phyloP scores from a whole-genome alignment of 2,797 vertebrate genomes.

The Phalloptychus januarius region DNA sequence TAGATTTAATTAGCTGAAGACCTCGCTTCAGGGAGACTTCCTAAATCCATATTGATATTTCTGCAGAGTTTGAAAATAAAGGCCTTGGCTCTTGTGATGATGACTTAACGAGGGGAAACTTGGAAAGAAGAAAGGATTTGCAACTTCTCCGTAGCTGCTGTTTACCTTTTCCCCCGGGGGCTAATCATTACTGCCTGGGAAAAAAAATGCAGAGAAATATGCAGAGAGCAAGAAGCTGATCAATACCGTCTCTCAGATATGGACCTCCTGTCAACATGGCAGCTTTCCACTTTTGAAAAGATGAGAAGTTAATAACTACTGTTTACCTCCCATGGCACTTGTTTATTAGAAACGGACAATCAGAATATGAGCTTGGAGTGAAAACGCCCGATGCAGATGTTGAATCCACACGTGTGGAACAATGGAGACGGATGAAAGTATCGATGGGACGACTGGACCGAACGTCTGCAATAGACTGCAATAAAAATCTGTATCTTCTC shows the following conservation, averaged over 20 bases:
- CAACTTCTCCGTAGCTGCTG: slow-evolving; percentile 57
- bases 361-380: not conserved
- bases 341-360: slow-evolving; percentile 3
- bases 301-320: slow-evolving; percentile 17
- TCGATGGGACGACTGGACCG: not conserved
- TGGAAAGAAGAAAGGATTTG: slow-evolving; percentile 66
- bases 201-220: slow-evolving; percentile 49
- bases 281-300: slow-evolving; percentile 40
- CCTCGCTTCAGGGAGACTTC: slow-evolving; percentile 76
- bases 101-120: slow-evolving; percentile 50
- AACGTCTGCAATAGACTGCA: not conserved
- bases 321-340: slow-evolving; percentile 9
- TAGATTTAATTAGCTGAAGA: slow-evolving; percentile 80
- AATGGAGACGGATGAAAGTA: not conserved
- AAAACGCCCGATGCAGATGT: not conserved
- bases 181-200: slow-evolving; percentile 54
- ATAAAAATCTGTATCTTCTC: not conserved
- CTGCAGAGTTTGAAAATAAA: slow-evolving; percentile 52
- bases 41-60: slow-evolving; percentile 81
- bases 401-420: not conserved
- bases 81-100: slow-evolving; percentile 44
- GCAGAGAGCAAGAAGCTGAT: slow-evolving; percentile 51
- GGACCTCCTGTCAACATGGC: slow-evolving; percentile 41
- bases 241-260: slow-evolving; percentile 43
- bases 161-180: slow-evolving; percentile 65